Percentiles rank a stretch among this genome's conserved stretches.
Evolutionary conservation across 1,140 invertebrate genomes (phyloP).

Genomic region (Probaryconus sp.): DNA sequence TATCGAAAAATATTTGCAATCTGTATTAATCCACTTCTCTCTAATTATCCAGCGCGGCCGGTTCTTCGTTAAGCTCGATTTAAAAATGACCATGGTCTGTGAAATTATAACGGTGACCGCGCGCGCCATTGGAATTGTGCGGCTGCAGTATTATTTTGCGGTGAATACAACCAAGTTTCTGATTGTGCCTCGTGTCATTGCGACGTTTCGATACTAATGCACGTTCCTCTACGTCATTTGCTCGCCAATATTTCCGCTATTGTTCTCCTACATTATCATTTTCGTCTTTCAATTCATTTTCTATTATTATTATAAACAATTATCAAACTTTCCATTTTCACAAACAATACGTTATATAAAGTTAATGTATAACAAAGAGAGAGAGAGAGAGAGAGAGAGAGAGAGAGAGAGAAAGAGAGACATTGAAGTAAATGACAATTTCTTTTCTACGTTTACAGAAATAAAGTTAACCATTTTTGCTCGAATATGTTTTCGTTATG

Average conservation of each 20-base stretch:
- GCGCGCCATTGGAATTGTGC: slow-evolving; percentile 19
- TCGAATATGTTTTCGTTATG: no score
- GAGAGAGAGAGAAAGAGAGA: no score
- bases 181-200: slow-evolving; percentile 10
- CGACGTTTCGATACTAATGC: no score
- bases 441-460: no score
- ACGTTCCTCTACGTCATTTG: slow-evolving; percentile 7
- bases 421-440: no score
- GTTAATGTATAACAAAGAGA: no score
- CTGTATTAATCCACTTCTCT: slow-evolving; percentile 47
- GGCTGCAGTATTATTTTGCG: slow-evolving; percentile 31
- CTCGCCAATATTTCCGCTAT: slow-evolving; percentile 5
- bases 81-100: slow-evolving; percentile 45
- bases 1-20: no score
- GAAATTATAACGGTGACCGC: slow-evolving; percentile 45
- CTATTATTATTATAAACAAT: no score
- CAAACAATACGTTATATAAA: slow-evolving; percentile 1
- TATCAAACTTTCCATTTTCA: no score
- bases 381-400: no score
- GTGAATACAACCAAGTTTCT: slow-evolving; percentile 24
- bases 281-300: neutral
- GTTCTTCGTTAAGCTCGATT: slow-evolving; percentile 44
- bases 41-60: slow-evolving; percentile 46
- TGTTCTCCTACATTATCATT: no score
- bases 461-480: no score